Evolutionary conservation across 2,888 invertebrate genomes (phyloP), one percentile per base, ranked within the genome.

Genomic region (Monochamus alternatus): DNA sequence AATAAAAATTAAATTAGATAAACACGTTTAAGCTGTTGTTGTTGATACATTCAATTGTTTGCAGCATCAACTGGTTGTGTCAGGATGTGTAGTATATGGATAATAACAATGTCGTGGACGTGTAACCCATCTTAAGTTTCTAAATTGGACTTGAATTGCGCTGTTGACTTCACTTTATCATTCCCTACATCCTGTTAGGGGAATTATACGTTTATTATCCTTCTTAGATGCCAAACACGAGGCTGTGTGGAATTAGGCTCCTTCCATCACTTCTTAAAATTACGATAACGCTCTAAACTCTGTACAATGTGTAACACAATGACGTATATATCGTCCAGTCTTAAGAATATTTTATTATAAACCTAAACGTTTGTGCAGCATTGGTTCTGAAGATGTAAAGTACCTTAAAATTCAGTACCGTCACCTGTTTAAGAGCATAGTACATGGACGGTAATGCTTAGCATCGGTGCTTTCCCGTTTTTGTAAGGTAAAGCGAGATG

Each of bases 161-260:
- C 78, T 84, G 82, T 83, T 84, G 83, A 83, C 82, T 84, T 82
- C 80, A 78, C 83, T 81, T 83, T 83, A 83, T 81, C 81, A 84
- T 83, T 83, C 82, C 80, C 71, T 43, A 71, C 71, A 71, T 71
- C 71, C 71, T 59, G 71, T 63, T 22, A 32, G 30, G 58, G 67
- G 66, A 52, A 52, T 38, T 52, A 47, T 47, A 10, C 44, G 64
- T 64, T 64, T 63, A 43, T 63, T 63, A 63, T 14, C 62, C 10
- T 64, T 64, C 31, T 31, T 64, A 30, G 55, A 64, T 47, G 31
- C 12, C 22, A 12, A 7, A 64, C 30, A 64, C 30, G 64, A 31
- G 30, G 47, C 30, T 47, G 14, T 30, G 44, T 22, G 12, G 1
- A 43, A 43, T n/a, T 43, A 43, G 14, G 22, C 5, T 38, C 5